Base-by-base conservation (phyloP, 2,888 invertebrate species). In the Orthosia gothica region DNA sequence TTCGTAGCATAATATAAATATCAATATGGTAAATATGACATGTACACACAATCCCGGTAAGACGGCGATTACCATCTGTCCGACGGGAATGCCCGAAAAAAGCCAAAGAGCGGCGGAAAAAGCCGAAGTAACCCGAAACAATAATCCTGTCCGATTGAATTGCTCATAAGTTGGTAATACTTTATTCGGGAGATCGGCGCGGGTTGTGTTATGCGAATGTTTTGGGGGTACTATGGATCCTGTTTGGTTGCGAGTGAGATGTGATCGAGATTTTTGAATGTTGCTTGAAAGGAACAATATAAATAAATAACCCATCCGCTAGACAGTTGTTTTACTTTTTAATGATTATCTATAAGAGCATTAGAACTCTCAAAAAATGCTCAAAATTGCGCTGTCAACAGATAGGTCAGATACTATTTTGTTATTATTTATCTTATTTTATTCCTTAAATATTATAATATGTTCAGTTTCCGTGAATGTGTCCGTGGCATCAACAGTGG, bases 91-190 rank as follows among this genome's bases (percentile, higher is more conserved):
- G 26, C 57, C 66, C 81, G 78, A 81, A 84, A 79, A 79, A 78
- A 61, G 49, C 74, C 81, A 70, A 82, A 64, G 61, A 40, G 45
- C 32, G 62, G 55, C 78, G 75, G 76, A 81, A 74, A 79, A 71
- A 62, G 58, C 76, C 82, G 73, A 81, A 71, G 70, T 57, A 67
- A 40, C 61, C 80, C 81, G 72, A 83, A 85, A 85, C 83, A 85
- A 89, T 88, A 89, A 85, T 89, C 88, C 84, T 65, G 80, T 74
- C 76, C 74, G 78, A 87, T 89, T 90, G 84, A 86, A 89, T 87
- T 77, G 88, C 80, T 89, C 88, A 86, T 87, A 89, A 88, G 81
- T 90, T 83, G 79, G 87, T 86, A 87, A 86, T 87, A 88, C 77
- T 88, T 81, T 88, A 87, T 85, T 76, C 84, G 75, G 80, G 72